A percentile compares a stretch with the other conserved stretches of the same genome.
Evolutionary conservation across 2,797 vertebrate genomes (phyloP).

Genomic region (Rhinophrynus dorsalis): DNA sequence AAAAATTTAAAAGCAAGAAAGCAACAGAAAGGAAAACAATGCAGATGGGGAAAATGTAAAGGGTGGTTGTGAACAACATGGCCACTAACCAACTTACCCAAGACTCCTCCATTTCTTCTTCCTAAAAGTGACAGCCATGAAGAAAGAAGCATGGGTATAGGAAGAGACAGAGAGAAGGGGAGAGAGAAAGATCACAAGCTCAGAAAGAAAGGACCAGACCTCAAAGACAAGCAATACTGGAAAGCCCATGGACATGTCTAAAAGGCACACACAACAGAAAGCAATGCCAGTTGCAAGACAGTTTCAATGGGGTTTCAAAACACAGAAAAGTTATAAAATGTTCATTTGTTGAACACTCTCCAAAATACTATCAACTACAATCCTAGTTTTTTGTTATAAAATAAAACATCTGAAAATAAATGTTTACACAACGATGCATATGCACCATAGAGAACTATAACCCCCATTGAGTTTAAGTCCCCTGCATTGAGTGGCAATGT

Average conservation of each 20-base stretch:
- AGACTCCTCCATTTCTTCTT: constrained; percentile 99
- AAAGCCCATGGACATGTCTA: constrained; percentile 69
- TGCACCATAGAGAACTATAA: too few species aligned
- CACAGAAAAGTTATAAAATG: not conserved
- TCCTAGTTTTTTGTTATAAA: too few species aligned
- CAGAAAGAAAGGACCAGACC: constrained; percentile 89
- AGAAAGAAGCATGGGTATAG: constrained; percentile 85
- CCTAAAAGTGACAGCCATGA: constrained; percentile 92
- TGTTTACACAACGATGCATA: too few species aligned
- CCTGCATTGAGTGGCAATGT: too few species aligned
- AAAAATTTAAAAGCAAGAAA: constrained; percentile 61
- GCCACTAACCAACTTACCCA: constrained; percentile 90
- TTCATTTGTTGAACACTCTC: not conserved
- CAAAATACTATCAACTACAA: too few species aligned
- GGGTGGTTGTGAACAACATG: constrained; percentile 56
- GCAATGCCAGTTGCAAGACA: not conserved
- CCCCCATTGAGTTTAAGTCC: too few species aligned
- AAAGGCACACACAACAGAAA: constrained; percentile 45
- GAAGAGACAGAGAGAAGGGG: constrained; percentile 73
- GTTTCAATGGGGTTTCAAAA: not conserved
- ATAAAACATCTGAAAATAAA: too few species aligned
- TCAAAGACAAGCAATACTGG: constrained; percentile 77
- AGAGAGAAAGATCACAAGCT: constrained; percentile 87
- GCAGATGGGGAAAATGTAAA: constrained; percentile 63
- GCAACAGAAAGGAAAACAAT: constrained; percentile 62